These are phyloP conservation scores for Vireo altiloquus DNA, from an alignment of 2,113 vertebrate genomes.

Conservation along the genomic window DNA sequence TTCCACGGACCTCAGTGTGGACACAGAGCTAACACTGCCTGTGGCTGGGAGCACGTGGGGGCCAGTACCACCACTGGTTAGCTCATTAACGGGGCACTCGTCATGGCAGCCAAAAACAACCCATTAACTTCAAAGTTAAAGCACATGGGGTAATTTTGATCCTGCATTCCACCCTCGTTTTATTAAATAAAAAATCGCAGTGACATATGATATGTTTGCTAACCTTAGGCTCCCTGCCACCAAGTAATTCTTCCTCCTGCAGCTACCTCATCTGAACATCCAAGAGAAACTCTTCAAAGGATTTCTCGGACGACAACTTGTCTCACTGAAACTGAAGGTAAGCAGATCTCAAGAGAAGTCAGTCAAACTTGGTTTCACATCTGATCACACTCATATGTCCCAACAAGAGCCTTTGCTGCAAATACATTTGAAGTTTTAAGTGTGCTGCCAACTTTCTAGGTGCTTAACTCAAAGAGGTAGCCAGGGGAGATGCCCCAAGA, in stretches of 20 bases:
- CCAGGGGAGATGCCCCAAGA: not conserved
- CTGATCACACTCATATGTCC: not conserved
- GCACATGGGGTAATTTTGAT: not conserved
- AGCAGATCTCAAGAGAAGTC: not conserved
- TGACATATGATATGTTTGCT: not conserved
- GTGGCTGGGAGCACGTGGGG: not conserved
- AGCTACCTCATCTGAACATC: not conserved
- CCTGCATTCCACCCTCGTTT: not conserved
- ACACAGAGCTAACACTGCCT: not conserved
- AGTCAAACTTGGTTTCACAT: not conserved
- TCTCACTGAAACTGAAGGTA: not conserved
- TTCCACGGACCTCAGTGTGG: rapidly evolving
- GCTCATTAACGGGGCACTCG: not conserved
- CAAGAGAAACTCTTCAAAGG: conserved; percentile 19
- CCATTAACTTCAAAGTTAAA: not conserved
- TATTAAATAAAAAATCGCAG: not conserved
- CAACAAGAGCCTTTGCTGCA: not conserved
- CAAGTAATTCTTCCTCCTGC: not conserved
- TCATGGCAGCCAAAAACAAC: not conserved
- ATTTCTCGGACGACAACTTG: not conserved
- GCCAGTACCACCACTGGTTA: not conserved
- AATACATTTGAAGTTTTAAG: conserved; percentile 2
- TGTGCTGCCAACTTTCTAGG: conserved; percentile 10
- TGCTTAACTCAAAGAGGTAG: not conserved
- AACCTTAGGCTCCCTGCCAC: not conserved